phyloP scores from a whole-genome alignment of 1,140 invertebrate species.

The Drosophila watanabei region DNA sequence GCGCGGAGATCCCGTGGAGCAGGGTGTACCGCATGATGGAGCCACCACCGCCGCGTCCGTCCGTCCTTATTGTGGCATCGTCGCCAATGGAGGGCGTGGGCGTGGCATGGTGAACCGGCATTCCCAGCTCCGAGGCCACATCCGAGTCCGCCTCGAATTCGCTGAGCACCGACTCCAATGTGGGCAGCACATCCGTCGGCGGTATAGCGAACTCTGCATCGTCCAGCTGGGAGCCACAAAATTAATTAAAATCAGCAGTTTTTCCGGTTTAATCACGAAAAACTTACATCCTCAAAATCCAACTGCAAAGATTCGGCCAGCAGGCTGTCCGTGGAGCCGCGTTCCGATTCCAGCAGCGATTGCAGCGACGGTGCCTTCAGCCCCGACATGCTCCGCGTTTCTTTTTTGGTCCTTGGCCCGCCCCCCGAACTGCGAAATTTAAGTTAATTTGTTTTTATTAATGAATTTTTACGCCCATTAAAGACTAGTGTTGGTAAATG shows the following conservation, averaged over 20 bases:
- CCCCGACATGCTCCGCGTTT: constrained; percentile 85
- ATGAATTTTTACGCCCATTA: constrained; percentile 69
- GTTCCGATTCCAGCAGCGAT: constrained; percentile 88
- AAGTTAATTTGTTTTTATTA: constrained; percentile 57
- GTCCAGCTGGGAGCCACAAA: constrained; percentile 87
- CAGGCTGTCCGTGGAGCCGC: constrained; percentile 89
- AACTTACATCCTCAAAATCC: constrained; percentile 89
- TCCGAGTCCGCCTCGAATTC: constrained; percentile 89
- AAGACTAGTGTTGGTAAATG: constrained; percentile 18
- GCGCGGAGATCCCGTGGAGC: constrained; percentile 94
- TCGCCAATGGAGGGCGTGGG: constrained; percentile 86
- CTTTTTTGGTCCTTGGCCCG: constrained; percentile 7
- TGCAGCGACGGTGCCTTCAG: constrained; percentile 87
- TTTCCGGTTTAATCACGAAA: not conserved
- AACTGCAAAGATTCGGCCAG: constrained; percentile 87
- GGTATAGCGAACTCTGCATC: constrained; percentile 94
- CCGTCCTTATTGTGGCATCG: constrained; percentile 59
- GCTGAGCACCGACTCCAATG: constrained; percentile 94
- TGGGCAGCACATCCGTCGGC: constrained; percentile 90
- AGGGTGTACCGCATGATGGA: constrained; percentile 93
- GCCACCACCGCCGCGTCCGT: constrained; percentile 85
- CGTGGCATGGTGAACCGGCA: constrained; percentile 85
- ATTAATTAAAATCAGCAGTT: not conserved
- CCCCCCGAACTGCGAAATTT: constrained; percentile 19
- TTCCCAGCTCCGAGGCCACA: constrained; percentile 86